These are phyloP conservation scores for Pseudeuparius sepicola DNA, from an alignment of 2,888 invertebrate species.

Conservation along the genomic window DNA sequence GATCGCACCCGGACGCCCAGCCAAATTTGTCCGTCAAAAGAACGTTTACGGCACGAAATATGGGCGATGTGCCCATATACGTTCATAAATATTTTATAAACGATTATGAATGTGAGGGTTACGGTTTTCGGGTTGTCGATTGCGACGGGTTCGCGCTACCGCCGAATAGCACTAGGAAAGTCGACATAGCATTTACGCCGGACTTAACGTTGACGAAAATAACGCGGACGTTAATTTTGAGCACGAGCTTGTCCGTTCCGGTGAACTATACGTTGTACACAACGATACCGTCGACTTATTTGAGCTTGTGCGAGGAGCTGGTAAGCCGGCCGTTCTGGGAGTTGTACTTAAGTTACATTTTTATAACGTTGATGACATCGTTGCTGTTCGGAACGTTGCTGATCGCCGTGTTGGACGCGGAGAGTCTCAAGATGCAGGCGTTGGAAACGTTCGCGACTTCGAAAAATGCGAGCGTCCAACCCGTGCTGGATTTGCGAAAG, in stretches of 20 bases:
- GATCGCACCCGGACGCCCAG: slow-evolving; percentile 32
- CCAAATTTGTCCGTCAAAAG: slow-evolving; percentile 67
- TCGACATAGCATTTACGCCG: slow-evolving; percentile 81
- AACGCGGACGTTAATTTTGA: slow-evolving; percentile 50
- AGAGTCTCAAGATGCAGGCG: slow-evolving; percentile 51
- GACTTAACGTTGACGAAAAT: slow-evolving; percentile 75
- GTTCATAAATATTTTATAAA: slow-evolving; percentile 59
- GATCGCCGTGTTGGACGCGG: slow-evolving; percentile 62
- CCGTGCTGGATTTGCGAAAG: slow-evolving; percentile 52
- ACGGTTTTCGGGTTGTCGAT: slow-evolving; percentile 60
- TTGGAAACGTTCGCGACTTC: slow-evolving; percentile 39
- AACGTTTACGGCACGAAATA: slow-evolving; percentile 77
- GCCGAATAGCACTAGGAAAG: slow-evolving; percentile 63
- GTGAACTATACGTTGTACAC: slow-evolving; percentile 64
- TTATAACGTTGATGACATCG: slow-evolving; percentile 48
- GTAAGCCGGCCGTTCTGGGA: slow-evolving; percentile 73
- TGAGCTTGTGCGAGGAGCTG: slow-evolving; percentile 57
- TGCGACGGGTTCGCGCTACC: slow-evolving; percentile 60
- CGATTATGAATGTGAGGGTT: slow-evolving; percentile 61
- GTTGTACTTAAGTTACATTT: slow-evolving; percentile 52
- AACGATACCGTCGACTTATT: slow-evolving; percentile 47
- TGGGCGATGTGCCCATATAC: slow-evolving; percentile 79
- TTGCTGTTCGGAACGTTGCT: slow-evolving; percentile 52
- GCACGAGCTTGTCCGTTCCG: slow-evolving; percentile 49
- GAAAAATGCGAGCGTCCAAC: slow-evolving; percentile 44